Conservation (phyloP, 1,140 invertebrate species). For the Procambarus virginalis region DNA sequence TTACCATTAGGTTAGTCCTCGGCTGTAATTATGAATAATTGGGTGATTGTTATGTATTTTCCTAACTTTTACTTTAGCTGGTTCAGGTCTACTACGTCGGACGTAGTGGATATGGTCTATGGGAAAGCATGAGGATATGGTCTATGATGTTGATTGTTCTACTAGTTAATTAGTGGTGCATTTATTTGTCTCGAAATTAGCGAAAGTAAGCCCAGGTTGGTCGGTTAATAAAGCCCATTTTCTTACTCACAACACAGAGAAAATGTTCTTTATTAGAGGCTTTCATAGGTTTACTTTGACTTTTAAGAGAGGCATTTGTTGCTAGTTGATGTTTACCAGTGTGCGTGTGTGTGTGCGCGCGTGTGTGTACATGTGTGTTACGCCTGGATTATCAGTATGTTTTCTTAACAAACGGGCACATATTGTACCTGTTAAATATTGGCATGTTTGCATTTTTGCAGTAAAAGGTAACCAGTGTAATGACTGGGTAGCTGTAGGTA, state of each 20-base stretch:
- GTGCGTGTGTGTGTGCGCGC: constrained; percentile 39
- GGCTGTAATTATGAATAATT: constrained; percentile 62
- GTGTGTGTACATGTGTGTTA: constrained; percentile 33
- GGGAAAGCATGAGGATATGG: constrained; percentile 22
- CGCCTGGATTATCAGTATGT: constrained; percentile 54
- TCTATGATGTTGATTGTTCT: constrained; percentile 38
- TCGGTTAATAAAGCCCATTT: neutral
- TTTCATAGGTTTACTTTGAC: constrained; percentile 16
- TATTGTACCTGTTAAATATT: constrained; percentile 64
- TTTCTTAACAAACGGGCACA: constrained; percentile 60
- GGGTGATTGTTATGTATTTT: constrained; percentile 66
- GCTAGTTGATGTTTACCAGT: constrained; percentile 58
- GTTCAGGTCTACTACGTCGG: constrained; percentile 32
- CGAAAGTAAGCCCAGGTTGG: constrained; percentile 3
- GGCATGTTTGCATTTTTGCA: constrained; percentile 30
- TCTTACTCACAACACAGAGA: constrained; percentile 4
- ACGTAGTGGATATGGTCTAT: neutral
- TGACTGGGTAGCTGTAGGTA: constrained; percentile 18
- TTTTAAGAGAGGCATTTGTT: constrained; percentile 14
- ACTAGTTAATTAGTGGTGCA: constrained; percentile 53
- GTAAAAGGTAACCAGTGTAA: constrained; percentile 12
- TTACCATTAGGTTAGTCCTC: constrained; percentile 66
- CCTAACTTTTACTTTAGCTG: constrained; percentile 60
- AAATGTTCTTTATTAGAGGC: neutral
- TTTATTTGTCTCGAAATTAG: constrained; percentile 35